phyloP scores from a whole-genome alignment of 2,888 invertebrate species.

The Spisula solida region DNA sequence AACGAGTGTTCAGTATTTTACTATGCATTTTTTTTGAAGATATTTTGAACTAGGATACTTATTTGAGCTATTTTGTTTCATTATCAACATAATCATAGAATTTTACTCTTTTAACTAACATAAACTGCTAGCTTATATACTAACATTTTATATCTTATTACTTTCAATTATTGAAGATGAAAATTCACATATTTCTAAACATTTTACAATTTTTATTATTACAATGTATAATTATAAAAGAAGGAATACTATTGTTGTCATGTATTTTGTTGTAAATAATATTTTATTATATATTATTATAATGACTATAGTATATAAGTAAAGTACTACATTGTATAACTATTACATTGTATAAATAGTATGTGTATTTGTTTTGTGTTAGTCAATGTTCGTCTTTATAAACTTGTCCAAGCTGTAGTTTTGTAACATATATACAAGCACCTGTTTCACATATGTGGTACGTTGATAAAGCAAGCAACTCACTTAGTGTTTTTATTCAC shows the following conservation, averaged over 20 bases:
- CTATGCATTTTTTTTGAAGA: neutral
- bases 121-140: neutral
- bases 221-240: neutral
- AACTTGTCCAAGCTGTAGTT: neutral
- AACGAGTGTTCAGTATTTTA: neutral
- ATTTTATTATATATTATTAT: neutral
- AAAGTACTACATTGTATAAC: slow-evolving; percentile 2
- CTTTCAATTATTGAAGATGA: neutral
- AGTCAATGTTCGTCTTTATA: neutral
- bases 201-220: neutral
- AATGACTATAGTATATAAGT: neutral
- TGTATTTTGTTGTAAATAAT: slow-evolving; percentile 4
- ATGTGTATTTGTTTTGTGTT: slow-evolving; percentile 16
- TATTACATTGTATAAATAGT: neutral
- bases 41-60: neutral
- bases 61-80: neutral
- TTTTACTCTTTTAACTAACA: neutral
- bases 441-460: neutral
- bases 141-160: slow-evolving; percentile 13
- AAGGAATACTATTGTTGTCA: neutral
- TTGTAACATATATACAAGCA: neutral
- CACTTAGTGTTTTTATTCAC: neutral
- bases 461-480: neutral
- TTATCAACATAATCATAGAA: neutral
- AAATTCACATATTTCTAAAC: neutral